Evolutionary conservation across 2,113 vertebrate species (phyloP).

Genomic region (Bufo bufo): DNA sequence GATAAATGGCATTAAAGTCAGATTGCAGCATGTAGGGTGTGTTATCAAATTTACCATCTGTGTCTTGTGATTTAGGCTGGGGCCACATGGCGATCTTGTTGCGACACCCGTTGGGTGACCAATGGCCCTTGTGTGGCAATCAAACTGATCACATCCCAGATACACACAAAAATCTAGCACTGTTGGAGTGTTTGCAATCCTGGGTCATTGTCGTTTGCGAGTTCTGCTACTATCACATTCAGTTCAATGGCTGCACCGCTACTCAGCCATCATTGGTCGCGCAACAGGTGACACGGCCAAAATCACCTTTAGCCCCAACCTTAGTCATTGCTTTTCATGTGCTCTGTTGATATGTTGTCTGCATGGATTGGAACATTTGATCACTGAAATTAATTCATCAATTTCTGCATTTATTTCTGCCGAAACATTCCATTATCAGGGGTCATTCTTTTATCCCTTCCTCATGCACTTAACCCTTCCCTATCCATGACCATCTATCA

Average conservation of each 20-base stretch:
- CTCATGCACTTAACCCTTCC: neutral
- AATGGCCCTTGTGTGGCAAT: too few species aligned
- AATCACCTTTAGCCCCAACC: too few species aligned
- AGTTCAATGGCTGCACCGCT: too few species aligned
- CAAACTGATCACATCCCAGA: too few species aligned
- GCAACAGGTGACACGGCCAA: too few species aligned
- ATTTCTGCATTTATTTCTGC: neutral
- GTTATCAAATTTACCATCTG: neutral
- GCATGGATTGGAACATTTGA: constrained; percentile 3
- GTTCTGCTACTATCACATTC: too few species aligned
- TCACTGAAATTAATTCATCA: neutral
- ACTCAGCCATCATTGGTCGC: too few species aligned
- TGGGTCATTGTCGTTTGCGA: too few species aligned
- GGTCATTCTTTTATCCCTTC: neutral
- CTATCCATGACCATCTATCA: neutral
- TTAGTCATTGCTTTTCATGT: constrained; percentile 32
- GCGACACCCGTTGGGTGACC: too few species aligned
- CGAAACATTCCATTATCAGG: neutral
- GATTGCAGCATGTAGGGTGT: neutral
- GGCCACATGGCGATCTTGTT: too few species aligned
- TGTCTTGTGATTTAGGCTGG: neutral
- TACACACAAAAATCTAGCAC: too few species aligned
- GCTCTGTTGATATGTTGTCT: neutral
- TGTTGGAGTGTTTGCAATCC: too few species aligned
- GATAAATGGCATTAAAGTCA: neutral